Evolutionary conservation across 2,113 vertebrate species (phyloP), one percentile per base, ranked within the genome.

Genomic region (Verasper variegatus): DNA sequence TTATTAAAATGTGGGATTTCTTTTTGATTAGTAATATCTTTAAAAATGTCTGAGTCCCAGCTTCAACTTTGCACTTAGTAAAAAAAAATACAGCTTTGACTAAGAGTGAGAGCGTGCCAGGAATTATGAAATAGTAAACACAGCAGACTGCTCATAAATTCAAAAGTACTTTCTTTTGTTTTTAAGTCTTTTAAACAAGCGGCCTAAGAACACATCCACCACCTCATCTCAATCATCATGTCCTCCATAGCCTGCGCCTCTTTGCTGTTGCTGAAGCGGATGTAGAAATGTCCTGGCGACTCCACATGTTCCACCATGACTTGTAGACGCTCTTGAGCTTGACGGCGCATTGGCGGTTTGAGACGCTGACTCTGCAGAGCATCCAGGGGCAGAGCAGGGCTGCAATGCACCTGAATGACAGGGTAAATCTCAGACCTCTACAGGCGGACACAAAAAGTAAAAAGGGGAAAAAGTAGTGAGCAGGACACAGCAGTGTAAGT

Each of bases 151-250:
- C 35, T 37, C 10, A 2, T 17, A 15, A 7, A 27, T 21, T 27
- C 15, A 58, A 58, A 20, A 27, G 4, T 21, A 12, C 20, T 27
- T 13, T 8, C 15, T 17, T 11, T 13, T 8, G 24, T 17, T 11
- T 20, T n/a, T 3, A 17, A 13, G 49, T 2, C 18, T 67, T 66
- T 21, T 18, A 49, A n/a, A 69, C 11, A 51, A 26, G n/a, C 7
- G 21, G 31, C 26, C 23, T n/a, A 59, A 23, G 1, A 72, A 66
- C 27, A 47, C 10, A 3, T 63, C 14, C 14, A 37, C 10, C 78
- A 99, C 98, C 97, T 96, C 97, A 99, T 98, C 81, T 96, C 95
- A 73, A 97, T 83, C 95, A 98, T 98, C 96, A 97, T 95, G 76
- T 96, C 91, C 83, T 96, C 95, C 45, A 98, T 89, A 5, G 93